phyloP scores from a whole-genome alignment of 2,113 vertebrate genomes.

The Empidonax traillii region DNA sequence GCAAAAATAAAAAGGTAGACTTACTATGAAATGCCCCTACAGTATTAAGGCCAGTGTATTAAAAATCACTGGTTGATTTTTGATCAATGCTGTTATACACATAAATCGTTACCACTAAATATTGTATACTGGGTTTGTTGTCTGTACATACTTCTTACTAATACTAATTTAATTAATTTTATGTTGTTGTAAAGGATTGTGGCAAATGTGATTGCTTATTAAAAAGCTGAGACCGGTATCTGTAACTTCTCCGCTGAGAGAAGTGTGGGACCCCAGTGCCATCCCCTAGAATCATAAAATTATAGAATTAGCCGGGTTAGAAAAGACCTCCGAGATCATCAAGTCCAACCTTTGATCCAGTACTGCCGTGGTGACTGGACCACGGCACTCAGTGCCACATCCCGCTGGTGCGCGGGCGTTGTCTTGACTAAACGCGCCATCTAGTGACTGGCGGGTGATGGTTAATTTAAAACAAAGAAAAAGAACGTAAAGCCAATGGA shows the following conservation, averaged over 20 bases:
- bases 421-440: slow-evolving; percentile 2
- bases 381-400: no score
- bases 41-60: not conserved
- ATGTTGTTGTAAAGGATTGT: not conserved
- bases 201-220: not conserved
- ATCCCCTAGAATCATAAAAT: no score
- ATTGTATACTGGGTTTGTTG: not conserved
- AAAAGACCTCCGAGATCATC: no score
- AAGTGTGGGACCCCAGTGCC: no score
- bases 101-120: not conserved
- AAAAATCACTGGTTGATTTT: not conserved
- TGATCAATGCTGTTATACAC: not conserved
- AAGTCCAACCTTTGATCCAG: no score
- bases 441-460: slow-evolving; percentile 27
- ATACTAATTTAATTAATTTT: not conserved
- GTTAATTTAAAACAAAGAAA: not conserved
- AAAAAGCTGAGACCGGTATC: not conserved
- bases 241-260: not conserved
- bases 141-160: not conserved
- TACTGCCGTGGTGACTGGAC: no score
- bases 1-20: not conserved
- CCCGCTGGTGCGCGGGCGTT: not conserved
- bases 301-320: no score
- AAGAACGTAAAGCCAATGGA: not conserved
- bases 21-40: not conserved